Evolutionary conservation across 2,113 vertebrate species (phyloP), one percentile per base, ranked within the genome.

Genomic region (crab-eating macaque (Macaca fascicularis)): DNA sequence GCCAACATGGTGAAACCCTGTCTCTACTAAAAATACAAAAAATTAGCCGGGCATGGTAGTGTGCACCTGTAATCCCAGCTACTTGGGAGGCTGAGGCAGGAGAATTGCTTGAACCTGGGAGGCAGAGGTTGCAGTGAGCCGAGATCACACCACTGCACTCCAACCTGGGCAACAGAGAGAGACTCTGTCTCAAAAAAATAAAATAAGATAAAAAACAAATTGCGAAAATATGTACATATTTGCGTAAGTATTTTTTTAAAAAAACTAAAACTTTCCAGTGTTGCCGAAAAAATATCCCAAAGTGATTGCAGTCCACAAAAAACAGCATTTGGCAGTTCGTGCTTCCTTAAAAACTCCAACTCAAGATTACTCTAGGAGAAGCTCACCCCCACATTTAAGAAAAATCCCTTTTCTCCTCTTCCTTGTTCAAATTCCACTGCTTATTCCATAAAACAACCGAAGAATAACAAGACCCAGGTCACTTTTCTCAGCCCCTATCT

Each of bases 201-300:
- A 55, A 55, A 55, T 20, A 55, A 55, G 52, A 55, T 55, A 55
- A 19, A 55, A 50, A 75, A 85, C 57, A 2, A 8, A 52, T 32
- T 50, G 17, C 1, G 14, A 72, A 95, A 94, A 89, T 55, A 55
- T 55, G 19, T 55, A 61, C 27, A 69, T 48, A 67, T 43, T 38
- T 64, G 20, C 11, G 0, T 19, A 92, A 27, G 59, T 30, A 93
- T 27, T 32, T 19, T 70, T 52, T 32, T 22, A 0, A 0, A 48
- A 95, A 96, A 82, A n/a, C 38, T 4, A 27, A 92, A 90, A 82
- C 23, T 70, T 38, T 89, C 79, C 72, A 94, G 48, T 85, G 81
- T 74, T 81, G 1, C 11, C 57, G 19, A 3, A 75, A 92, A 86
- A 67, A 93, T 22, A 76, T 6, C 38, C 45, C 43, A 16, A 67